Percentiles rank a stretch among this genome's conserved stretches.
Evolutionary conservation across 2,797 vertebrate species (phyloP).

Genomic region (Enteromius thamalakanensis): DNA sequence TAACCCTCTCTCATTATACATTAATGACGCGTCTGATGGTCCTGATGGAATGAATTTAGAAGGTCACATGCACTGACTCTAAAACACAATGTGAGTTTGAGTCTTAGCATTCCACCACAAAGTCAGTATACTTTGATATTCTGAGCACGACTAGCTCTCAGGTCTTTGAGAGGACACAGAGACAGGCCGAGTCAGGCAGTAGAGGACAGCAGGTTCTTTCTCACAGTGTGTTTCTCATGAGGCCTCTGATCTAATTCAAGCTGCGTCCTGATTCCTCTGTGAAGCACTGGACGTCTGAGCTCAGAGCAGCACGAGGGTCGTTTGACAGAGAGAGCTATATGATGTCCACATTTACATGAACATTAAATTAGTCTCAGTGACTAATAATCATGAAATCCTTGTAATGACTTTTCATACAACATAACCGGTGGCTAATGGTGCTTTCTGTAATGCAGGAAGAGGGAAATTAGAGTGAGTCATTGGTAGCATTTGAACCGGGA

Average conservation of each 20-base stretch:
- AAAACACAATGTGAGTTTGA: slow-evolving; percentile 1
- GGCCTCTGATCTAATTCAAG: slow-evolving; percentile 55
- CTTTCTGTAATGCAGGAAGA: slow-evolving; percentile 5
- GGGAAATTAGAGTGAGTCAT: background rate
- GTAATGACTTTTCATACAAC: slow-evolving; percentile 14
- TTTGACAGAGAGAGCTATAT: slow-evolving; percentile 27
- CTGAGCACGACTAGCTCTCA: slow-evolving; percentile 9
- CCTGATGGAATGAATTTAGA: background rate
- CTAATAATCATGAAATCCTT: slow-evolving; percentile 17
- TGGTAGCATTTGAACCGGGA: background rate
- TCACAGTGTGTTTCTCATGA: slow-evolving; percentile 33
- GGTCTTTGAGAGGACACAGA: slow-evolving; percentile 46
- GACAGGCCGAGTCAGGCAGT: slow-evolving; percentile 26
- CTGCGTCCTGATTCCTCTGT: slow-evolving; percentile 39
- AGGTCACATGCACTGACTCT: background rate
- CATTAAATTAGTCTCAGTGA: slow-evolving; percentile 33
- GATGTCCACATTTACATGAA: slow-evolving; percentile 30
- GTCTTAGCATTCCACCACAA: slow-evolving; percentile 4
- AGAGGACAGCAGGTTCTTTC: slow-evolving; percentile 57
- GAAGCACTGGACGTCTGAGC: slow-evolving; percentile 12
- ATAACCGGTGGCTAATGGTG: slow-evolving; percentile 16
- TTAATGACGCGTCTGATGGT: background rate
- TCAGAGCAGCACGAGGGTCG: background rate
- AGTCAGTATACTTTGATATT: slow-evolving; percentile 28
- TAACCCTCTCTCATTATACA: background rate